Evolutionary conservation across 92 coral and sea anemone species (phyloP), one percentile per base, ranked within the genome.

Genomic region (Anthopleura xanthogrammica): DNA sequence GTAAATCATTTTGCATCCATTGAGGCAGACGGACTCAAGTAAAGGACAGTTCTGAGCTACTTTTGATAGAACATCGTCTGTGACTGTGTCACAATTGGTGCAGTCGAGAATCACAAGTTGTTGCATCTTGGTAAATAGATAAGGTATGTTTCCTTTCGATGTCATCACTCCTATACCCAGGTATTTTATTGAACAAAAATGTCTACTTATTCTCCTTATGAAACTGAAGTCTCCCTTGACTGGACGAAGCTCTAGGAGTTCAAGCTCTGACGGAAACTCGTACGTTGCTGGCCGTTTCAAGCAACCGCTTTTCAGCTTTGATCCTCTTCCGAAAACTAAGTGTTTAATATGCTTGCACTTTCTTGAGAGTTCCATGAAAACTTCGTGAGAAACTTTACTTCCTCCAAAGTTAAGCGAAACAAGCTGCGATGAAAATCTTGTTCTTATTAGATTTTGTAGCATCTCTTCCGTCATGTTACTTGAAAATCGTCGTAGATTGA

Each of bases 31-130:
- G 46, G 99, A 97, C 57, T 97, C 98, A 54, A 97, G 87, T 4
- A 90, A 86, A 60, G 98, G 97, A 80, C 99, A 97, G 86, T 91
- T 90, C 85, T 94, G 95, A 19, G 94, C 97, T 24, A 97, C 92
- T 88, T 95, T 97, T 58, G 94, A 80, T 40, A 97, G 86, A 52
- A 92, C 97, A 9, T 97, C 99, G 62, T 97, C 99, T n/a, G 94
- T 97, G 73, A 97, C 92, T 36, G 95, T 91, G 58, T 97, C 99
- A 74, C 99, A 97, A 88, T 97, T 97, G 12, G 99, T 97, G 76
- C 99, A 97, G 80, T 97, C 99, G 41, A 97, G 91, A 40, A 97
- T 97, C 19, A 93, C 93, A 74, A 97, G 85, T 52, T 92, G 88
- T 79, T 94, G 97, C 93, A 97, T 95, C 81, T 97, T 97, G 75